Percentiles rank a stretch among this genome's conserved stretches.
phyloP scores from a whole-genome alignment of 2,113 vertebrate species.

The Gulo gulo region DNA sequence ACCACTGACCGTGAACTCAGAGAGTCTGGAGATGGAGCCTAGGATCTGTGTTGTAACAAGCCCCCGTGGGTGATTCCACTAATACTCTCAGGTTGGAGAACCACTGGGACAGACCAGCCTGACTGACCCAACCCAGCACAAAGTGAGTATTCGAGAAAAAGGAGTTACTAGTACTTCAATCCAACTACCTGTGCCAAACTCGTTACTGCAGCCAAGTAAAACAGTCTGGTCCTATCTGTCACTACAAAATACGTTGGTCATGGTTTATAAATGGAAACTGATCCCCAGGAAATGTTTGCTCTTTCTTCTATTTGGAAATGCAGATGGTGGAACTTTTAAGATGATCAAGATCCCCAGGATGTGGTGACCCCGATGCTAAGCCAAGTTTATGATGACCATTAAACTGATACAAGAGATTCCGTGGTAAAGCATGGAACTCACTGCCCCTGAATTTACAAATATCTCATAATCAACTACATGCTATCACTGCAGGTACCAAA shows the following conservation, averaged over 20 bases:
- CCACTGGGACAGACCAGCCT: neutral
- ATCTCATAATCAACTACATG: conserved; percentile 22
- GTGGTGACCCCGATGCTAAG: neutral
- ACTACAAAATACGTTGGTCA: neutral
- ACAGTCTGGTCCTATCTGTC: neutral
- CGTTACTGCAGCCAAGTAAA: neutral
- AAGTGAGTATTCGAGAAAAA: neutral
- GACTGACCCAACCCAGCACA: neutral
- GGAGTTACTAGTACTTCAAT: neutral
- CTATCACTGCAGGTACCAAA: neutral
- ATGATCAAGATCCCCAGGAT: neutral
- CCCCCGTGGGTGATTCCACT: too few relatives aligned
- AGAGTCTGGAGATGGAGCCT: neutral
- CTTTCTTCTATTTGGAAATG: neutral
- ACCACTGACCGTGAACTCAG: neutral
- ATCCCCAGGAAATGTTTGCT: neutral
- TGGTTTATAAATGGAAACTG: neutral
- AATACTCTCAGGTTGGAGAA: neutral
- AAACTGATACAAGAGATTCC: conserved; percentile 31
- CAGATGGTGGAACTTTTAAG: neutral
- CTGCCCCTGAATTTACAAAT: conserved; percentile 3
- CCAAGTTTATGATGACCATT: conserved; percentile 26
- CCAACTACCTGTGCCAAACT: neutral
- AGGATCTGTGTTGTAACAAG: neutral
- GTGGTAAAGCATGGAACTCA: neutral